Evolutionary conservation across 2,888 invertebrate genomes (phyloP).

Genomic region (Scrobipalpa atriplicella): DNA sequence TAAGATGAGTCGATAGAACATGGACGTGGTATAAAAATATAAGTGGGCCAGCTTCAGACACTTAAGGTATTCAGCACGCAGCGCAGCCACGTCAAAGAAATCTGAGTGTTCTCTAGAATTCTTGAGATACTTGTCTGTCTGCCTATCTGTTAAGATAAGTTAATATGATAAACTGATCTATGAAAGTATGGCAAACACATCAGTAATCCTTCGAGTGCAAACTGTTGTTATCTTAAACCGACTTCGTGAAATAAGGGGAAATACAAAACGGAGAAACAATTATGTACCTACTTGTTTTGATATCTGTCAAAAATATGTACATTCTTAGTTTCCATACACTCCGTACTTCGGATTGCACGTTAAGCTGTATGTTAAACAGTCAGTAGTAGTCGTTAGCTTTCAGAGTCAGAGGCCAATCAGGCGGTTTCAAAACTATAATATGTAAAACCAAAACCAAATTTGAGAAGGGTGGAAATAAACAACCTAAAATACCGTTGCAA

Average conservation of each 20-base stretch:
- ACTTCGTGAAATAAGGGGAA: not conserved
- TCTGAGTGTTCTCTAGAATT: not conserved
- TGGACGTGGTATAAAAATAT: too few relatives aligned
- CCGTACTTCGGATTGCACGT: too few relatives aligned
- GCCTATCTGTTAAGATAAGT: not conserved
- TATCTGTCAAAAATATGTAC: too few relatives aligned
- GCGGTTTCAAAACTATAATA: too few relatives aligned
- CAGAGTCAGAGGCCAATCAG: too few relatives aligned
- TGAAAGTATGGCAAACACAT: not conserved
- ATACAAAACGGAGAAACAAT: not conserved
- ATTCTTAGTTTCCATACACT: too few relatives aligned
- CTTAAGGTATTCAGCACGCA: slow-evolving; percentile 1
- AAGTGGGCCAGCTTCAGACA: not conserved
- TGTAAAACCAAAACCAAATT: too few relatives aligned
- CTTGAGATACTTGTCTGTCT: not conserved
- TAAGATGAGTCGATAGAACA: not conserved
- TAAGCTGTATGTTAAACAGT: too few relatives aligned
- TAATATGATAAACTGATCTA: slow-evolving; percentile 3
- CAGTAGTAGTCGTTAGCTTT: too few relatives aligned
- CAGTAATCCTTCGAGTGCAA: not conserved
- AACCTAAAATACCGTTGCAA: too few relatives aligned
- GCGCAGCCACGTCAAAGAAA: not conserved
- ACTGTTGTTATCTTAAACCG: not conserved
- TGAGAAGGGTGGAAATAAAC: too few relatives aligned
- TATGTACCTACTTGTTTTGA: too few relatives aligned